Evolutionary conservation across 2,113 vertebrate species (phyloP), one percentile per base, ranked within the genome.

Genomic region (Xyrauchen texanus): DNA sequence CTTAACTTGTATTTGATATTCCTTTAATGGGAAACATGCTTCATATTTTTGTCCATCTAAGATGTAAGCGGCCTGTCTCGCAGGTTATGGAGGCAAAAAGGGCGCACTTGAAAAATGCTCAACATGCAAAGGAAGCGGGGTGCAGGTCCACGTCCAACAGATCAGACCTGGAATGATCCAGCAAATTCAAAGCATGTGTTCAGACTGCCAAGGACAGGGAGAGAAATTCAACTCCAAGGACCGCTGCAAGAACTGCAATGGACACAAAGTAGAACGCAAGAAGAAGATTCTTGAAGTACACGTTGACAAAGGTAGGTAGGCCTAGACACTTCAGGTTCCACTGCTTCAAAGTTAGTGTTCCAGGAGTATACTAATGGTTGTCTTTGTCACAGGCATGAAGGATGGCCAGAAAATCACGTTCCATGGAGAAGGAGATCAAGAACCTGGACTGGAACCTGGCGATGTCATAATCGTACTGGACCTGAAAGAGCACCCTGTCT

Each of bases 201-300:
- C 92, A 0, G 96, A 99, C 68, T 99, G 98, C 87, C 95, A 95
- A 87, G 98, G 98, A 77, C 95, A 98, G 88, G 97, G 98, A 0
- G 95, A 99, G 91, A 94, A 90, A 68, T 96, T 99, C 85, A 96
- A 86, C 80, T 90, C 96, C 0, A 96, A 96, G 85, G 98, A 99
- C 89, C 93, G 97, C 64, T 99, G 98, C 53, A 96, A 96, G 77
- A 93, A 68, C 87, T 99, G 98, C 88, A 93, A 89, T 2, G 97
- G 98, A 3, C 93, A 92, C 87, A 98, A 97, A 91, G 96, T 99
- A 61, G 90, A 95, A 47, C 93, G 94, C 68, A 95, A 97, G 88
- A 99, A 98, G 90, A 98, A 98, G 89, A 94, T 98, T 15, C 93
- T 99, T 8, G 97, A 99, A 90, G 96, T 99, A 57, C 93, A 98